Conservation (phyloP, 2,797 vertebrate species). For the Pipistrellus pipistrellus region DNA sequence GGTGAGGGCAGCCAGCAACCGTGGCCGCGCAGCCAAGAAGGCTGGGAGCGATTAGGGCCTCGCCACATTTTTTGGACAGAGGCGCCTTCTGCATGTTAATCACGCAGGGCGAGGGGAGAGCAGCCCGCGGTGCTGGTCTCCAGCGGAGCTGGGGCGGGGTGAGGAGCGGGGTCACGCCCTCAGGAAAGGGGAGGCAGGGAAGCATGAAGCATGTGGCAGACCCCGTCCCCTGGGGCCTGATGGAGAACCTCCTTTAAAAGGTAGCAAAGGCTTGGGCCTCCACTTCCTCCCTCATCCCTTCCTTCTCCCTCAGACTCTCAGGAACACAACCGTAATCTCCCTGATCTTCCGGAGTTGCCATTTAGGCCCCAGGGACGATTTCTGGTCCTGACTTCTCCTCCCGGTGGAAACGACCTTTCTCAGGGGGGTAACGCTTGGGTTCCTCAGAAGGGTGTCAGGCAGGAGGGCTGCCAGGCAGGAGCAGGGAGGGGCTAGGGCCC, state of each 20-base stretch:
- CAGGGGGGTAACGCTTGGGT: background rate
- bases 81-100: conserved; percentile 63
- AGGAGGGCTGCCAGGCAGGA: too few species aligned
- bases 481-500: background rate
- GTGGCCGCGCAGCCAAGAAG: background rate
- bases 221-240: background rate
- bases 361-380: background rate
- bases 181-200: background rate
- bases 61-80: conserved; percentile 4
- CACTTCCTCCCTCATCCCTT: background rate
- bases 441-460: background rate
- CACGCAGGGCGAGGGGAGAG: background rate
- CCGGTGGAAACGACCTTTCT: background rate
- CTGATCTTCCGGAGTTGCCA: too few species aligned
- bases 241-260: background rate
- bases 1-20: conserved; percentile 65
- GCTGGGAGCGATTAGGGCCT: conserved; percentile 61
- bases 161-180: too few species aligned
- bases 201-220: background rate
- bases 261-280: background rate
- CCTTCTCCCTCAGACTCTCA: background rate
- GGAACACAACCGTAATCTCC: too few species aligned
- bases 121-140: background rate
- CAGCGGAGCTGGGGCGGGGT: background rate
- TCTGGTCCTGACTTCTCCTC: background rate